Percentiles rank a stretch among this genome's conserved stretches.
Evolutionary conservation across 23 tunicate species (phyloP).

Genomic region (Botrylloides violaceus): DNA sequence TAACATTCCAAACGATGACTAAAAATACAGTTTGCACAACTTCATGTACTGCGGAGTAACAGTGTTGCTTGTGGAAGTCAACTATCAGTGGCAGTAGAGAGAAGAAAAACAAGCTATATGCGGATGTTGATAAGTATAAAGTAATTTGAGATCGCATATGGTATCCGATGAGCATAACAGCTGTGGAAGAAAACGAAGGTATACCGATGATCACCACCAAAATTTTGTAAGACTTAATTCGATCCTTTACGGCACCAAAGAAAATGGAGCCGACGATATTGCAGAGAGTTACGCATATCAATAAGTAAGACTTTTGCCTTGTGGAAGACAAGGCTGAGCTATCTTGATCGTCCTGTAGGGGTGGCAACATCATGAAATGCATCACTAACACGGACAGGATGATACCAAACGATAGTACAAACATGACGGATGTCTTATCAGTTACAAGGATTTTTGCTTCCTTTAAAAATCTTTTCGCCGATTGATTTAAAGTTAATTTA

Average conservation of each 20-base stretch:
- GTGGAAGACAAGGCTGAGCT: background rate
- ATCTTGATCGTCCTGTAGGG: background rate
- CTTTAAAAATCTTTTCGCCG: background rate
- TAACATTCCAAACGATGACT: background rate
- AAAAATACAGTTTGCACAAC: background rate
- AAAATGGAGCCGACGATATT: background rate
- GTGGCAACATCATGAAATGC: background rate
- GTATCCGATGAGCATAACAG: background rate
- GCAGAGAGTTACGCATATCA: background rate
- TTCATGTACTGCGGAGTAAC: background rate
- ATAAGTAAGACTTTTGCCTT: background rate
- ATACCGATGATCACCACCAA: background rate
- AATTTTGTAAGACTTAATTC: background rate
- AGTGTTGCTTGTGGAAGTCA: background rate
- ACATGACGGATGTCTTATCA: background rate
- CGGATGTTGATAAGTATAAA: background rate
- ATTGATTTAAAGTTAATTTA: background rate
- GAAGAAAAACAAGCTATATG: background rate
- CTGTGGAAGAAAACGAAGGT: background rate
- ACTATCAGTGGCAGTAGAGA: background rate
- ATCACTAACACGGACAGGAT: background rate
- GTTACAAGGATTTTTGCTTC: background rate
- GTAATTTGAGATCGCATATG: background rate
- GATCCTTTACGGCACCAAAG: background rate
- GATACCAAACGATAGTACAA: background rate